Evolutionary conservation across 2,888 invertebrate species (phyloP).

Genomic region (Rhyacophila evoluta): DNA sequence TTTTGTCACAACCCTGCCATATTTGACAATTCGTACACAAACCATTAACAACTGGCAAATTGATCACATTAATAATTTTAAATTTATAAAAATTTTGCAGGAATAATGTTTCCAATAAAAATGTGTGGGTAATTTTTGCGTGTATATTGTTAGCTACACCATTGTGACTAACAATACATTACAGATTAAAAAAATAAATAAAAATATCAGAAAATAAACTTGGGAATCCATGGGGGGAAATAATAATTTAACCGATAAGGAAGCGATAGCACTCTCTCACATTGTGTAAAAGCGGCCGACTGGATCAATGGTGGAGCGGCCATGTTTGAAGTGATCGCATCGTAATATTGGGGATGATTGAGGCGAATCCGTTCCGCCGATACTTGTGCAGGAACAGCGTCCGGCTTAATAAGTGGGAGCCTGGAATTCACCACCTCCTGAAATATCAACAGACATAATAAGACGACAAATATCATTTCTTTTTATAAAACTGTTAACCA

Average conservation of each 20-base stretch:
- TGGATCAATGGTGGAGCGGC: neutral
- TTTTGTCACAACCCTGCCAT: no score
- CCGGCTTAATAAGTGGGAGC: conserved; percentile 76
- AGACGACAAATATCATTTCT: no score
- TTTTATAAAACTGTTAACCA: no score
- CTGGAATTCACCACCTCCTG: conserved; percentile 78
- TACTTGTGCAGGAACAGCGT: conserved; percentile 23
- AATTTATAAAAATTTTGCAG: no score
- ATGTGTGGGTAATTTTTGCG: no score
- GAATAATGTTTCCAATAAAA: no score
- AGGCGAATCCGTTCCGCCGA: conserved; percentile 16
- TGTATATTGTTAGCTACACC: no score
- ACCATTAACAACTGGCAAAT: no score
- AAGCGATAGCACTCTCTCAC: conserved; percentile 27
- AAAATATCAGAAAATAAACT: conserved; percentile 28
- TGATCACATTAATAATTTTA: no score
- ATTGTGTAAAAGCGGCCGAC: neutral
- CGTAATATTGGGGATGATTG: neutral
- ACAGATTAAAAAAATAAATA: no score
- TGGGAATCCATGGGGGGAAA: neutral
- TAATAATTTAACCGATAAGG: conserved; percentile 28
- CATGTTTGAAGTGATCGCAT: neutral
- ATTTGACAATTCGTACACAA: no score
- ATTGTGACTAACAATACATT: no score
- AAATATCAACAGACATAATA: conserved; percentile 2